Evolutionary conservation across 1,140 invertebrate species (phyloP).

Genomic region (Thaumetopoea pityocampa): DNA sequence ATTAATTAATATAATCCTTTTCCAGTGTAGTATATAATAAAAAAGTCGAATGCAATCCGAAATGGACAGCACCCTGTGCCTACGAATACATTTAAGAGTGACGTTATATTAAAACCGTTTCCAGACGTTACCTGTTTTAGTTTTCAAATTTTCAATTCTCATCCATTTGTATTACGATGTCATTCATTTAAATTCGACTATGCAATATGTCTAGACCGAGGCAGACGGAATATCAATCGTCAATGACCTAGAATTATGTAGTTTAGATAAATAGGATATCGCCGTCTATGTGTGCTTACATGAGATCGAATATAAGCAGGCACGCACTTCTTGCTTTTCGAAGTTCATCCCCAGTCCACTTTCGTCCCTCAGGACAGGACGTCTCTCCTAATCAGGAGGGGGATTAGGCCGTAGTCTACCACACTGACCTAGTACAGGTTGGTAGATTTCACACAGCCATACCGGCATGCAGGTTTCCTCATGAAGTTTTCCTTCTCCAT

Average conservation of each 20-base stretch:
- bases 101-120: slow-evolving; percentile 30
- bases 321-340: too few species aligned
- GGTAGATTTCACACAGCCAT: too few species aligned
- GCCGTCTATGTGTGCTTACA: slow-evolving; percentile 11
- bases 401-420: too few species aligned
- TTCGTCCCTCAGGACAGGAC: too few species aligned
- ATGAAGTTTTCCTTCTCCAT: too few species aligned
- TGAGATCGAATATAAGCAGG: slow-evolving; percentile 6
- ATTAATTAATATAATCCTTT: too few species aligned
- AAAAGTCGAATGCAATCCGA: slow-evolving; percentile 9
- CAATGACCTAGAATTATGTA: slow-evolving; percentile 68
- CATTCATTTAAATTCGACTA: slow-evolving; percentile 72
- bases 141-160: slow-evolving; percentile 64
- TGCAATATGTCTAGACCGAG: slow-evolving; percentile 70
- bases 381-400: too few species aligned
- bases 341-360: too few species aligned
- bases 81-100: slow-evolving; percentile 8
- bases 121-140: slow-evolving; percentile 64
- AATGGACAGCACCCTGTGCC: slow-evolving; percentile 9
- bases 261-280: slow-evolving; percentile 29
- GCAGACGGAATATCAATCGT: slow-evolving; percentile 66
- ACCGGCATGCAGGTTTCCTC: too few species aligned
- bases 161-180: slow-evolving; percentile 68
- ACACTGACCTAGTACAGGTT: too few species aligned
- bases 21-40: too few species aligned